Base-by-base conservation (phyloP, 2,888 invertebrate genomes). In the Branchipolynoe longqiensis region DNA sequence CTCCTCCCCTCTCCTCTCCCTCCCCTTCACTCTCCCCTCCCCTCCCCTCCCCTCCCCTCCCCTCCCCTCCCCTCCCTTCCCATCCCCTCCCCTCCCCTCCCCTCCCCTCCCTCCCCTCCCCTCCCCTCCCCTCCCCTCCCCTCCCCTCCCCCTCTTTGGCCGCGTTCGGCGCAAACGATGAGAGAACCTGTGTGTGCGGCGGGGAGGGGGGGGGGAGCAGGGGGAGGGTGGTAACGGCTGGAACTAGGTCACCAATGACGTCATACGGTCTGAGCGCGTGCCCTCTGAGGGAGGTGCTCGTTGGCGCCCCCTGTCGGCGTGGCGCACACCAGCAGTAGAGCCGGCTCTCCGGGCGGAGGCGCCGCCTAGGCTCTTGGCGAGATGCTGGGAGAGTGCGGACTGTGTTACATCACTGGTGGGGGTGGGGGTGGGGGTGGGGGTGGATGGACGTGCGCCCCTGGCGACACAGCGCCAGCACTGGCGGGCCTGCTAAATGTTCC, bases 71-170 rank as follows among this genome's bases (percentile, higher is more conserved):
- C 33, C 25, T 12, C 33, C 82, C 28, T 28, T 18, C 38, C 33
- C 58, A 0, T 40, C n/a, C 38, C 58, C 82, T 82, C 58, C 69
- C 6, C 36, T 0, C 0, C 6, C 69, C 38, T 59, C 31, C 33
- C 36, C 22, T 38, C 33, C 8, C n/a, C n/a, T 36, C 36, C 74
- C 33, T 31, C n/a, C 40, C 36, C 74, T 73, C 74, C 40, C 36
- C 74, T 62, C 62, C 62, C n/a, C 62, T 62, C 62, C n/a, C 62
- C n/a, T 62, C 8, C 6, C n/a, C 62, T 62, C n/a, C 25, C 62
- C 28, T 8, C 62, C n/a, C n/a, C 62, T 25, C 62, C n/a, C 28
- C 62, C 62, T 62, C n/a, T n/a, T n/a, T n/a, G n/a, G n/a, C n/a
- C n/a, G n/a, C n/a, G n/a, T n/a, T n/a, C n/a, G n/a, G n/a, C n/a